Evolutionary conservation across 2,888 invertebrate genomes (phyloP), one percentile per base, ranked within the genome.

Genomic region (Chrysina gloriosa): DNA sequence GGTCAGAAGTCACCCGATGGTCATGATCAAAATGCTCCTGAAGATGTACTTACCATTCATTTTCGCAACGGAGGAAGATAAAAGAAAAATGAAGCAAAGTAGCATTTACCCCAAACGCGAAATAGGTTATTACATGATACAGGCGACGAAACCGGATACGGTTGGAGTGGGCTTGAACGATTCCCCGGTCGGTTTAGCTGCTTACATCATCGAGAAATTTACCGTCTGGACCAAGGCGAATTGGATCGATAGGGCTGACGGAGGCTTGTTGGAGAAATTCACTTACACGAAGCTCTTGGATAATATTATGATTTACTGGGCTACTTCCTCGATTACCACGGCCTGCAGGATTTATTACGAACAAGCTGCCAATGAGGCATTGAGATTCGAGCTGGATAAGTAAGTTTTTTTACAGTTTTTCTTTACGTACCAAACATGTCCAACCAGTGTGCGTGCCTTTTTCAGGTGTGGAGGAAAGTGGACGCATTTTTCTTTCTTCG

Each of bases 111-210:
- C 3, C 2, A 29, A 14, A 11, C 14, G 29, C 1, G 89, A 90
- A 78, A 79, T 77, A 31, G 90, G 90, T 0, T 90, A 90, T 74
- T 79, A 92, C 75, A 95, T 95, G 78, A 72, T 95, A 3, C 96
- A 96, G 79, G 88, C 93, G 0, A 94, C 95, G 0, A 96, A 95
- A 80, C 96, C 96, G 7, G 96, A 96, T 77, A 95, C 95, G 0
- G 84, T 94, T 73, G 91, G 92, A 19, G 84, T 87, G 3, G 89
- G 85, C 0, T 79, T 95, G 29, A 83, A 86, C 21, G 90, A 92
- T 73, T 90, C 92, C 0, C 96, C 96, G 0, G 86, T 90, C 0
- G 95, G 94, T 0, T 81, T 96, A 66, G 94, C 94, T 0, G 92
- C 92, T 0, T 96, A 95, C 77, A 91, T 96, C 48, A 82, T 96